Base-by-base conservation (phyloP, 2,797 vertebrate genomes). In the Chaetophractus vellerosus region DNA sequence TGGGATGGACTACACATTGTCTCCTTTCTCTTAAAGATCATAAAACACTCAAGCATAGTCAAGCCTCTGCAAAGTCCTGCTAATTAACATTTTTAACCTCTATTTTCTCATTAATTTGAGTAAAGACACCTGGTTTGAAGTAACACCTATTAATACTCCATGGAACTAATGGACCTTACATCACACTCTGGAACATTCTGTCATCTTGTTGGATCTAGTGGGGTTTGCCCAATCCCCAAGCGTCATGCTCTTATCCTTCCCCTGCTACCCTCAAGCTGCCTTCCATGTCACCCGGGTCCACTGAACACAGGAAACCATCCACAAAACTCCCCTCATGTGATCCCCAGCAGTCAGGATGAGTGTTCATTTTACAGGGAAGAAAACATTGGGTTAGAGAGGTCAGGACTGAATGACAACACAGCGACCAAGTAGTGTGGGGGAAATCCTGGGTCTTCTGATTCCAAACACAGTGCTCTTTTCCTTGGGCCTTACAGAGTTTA, bases 61-160 rank as follows among this genome's bases (percentile, higher is more conserved):
- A 41, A 57, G 33, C 4, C 2, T 79, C 6, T 57, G 31, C 31
- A 86, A 92, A 52, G 19, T 82, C 31, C 26, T 87, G 9, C 3
- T 83, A 19, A 63, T 7, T 68, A 75, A 28, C 4, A 31, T 12
- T 64, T 87, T 88, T 71, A 79, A 74, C 9, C 7, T 94, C 28
- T 87, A 33, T 89, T 94, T 83, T 80, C 78, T 94, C 19, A 82
- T 9, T 15, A 63, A 1, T 50, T 52, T 85, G 57, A 63, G 15
- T 52, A 90, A 92, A 88, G 33, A 80, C 90, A 3, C 5, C 16
- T 61, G 7, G 0, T 0, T 88, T 74, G 64, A 76, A 26, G 5
- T 31, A 68, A 68, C 6, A 82, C 19, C 28, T n/a, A 66, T 64
- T n/a, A 94, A 48, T 33, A 69, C 8, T 33, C 6, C 16, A 79